Evolutionary conservation across 2,797 vertebrate species (phyloP), one percentile per base, ranked within the genome.

Genomic region (Sebastes cheni): DNA sequence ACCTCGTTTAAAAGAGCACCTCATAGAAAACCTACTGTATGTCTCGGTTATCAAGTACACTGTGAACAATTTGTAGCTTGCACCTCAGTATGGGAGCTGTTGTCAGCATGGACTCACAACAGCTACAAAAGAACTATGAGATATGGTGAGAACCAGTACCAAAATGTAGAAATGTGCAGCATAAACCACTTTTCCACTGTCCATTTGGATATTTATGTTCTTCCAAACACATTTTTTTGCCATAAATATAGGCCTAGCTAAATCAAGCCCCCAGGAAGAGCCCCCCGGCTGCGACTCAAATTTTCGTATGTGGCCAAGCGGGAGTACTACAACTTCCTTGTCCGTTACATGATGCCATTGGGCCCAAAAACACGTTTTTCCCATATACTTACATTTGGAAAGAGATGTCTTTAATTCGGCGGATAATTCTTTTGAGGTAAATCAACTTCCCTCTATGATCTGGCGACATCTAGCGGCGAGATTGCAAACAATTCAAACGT

Each of bases 381-480:
- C 39, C 39, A 16, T 42, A 42, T 16, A 42, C 39, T 42, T 16
- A 16, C 14, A 42, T 42, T 42, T 42, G 39, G 39, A 42, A 42
- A 42, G 39, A 42, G 14, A 42, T 3, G 39, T 42, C 39, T 42
- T 0, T 42, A 42, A 42, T 0, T 42, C 0, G 39, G 39, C 0
- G 5, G 39, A 42, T 42, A 42, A 42, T 42, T 42, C 6, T 42
- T 42, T 42, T 42, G 39, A 3, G 39, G 39, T 42, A 42, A 42
- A 42, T 42, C 39, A 39, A 39, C 1, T 30, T 30, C 29, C 29
- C 2, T 32, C 8, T 32, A 32, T 3, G 39, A 42, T 42, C 39
- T 42, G 39, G 14, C 14, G 39, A 0, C 14, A 16, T 42, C 39
- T 42, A 42, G 0, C 2, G 39, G 39, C 39, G 39, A 42, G 39